Evolutionary conservation across 2,888 invertebrate genomes (phyloP).

Genomic region (Diogma glabrata): DNA sequence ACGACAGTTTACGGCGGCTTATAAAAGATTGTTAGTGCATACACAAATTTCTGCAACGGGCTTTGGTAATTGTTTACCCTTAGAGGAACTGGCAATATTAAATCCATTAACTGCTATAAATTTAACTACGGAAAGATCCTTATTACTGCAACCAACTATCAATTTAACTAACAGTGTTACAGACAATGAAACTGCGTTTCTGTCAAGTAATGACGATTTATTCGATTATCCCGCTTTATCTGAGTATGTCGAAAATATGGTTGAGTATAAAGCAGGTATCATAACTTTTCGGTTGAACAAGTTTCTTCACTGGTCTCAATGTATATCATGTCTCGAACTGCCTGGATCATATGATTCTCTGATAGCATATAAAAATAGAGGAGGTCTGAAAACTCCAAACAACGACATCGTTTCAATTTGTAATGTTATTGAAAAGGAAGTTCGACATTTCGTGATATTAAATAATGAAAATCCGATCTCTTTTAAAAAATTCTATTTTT

Average conservation of each 20-base stretch:
- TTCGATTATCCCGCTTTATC: neutral
- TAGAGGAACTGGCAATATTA: neutral
- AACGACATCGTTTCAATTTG: no score
- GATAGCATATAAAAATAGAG: no score
- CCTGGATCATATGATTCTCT: no score
- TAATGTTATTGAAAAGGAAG: no score
- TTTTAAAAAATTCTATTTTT: neutral
- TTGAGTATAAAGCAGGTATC: neutral
- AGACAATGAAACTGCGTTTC: neutral
- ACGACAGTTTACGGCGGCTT: conserved; percentile 1
- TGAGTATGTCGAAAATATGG: neutral
- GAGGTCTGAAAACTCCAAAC: no score
- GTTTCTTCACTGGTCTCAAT: neutral
- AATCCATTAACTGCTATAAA: conserved; percentile 3
- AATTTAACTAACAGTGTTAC: neutral
- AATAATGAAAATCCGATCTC: no score
- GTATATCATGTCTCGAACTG: no score
- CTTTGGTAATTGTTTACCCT: neutral
- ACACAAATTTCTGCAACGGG: neutral
- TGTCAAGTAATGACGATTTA: neutral
- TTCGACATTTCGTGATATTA: no score
- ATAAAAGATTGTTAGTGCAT: neutral
- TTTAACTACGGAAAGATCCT: neutral
- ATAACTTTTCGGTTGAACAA: neutral
- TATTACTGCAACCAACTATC: neutral